Percentiles rank a stretch among this genome's conserved stretches.
phyloP scores from a whole-genome alignment of 2,113 vertebrate genomes.

The Dunckerocampus dactyliophorus region DNA sequence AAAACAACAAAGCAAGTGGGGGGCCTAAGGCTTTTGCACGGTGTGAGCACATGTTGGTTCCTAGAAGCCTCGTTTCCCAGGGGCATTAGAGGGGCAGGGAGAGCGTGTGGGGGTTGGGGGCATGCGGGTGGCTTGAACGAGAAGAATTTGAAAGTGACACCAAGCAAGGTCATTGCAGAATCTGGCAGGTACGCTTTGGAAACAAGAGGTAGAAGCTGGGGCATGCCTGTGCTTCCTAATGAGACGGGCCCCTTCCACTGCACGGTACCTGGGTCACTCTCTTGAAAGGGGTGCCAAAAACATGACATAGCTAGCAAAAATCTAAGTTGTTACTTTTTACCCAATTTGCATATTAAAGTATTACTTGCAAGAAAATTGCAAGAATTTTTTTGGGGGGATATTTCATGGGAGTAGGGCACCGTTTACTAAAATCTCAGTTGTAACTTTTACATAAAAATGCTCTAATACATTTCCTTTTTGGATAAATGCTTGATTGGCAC shows the following conservation, averaged over 20 bases:
- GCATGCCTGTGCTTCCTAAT: constrained; percentile 43
- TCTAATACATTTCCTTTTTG: no score
- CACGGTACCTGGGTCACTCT: no score
- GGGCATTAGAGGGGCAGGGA: constrained; percentile 39
- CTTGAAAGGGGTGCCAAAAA: no score
- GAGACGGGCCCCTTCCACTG: constrained; percentile 31
- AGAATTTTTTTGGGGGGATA: no score
- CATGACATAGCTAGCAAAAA: no score
- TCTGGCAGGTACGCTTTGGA: constrained; percentile 19
- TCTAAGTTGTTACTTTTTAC: no score
- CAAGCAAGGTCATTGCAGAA: constrained; percentile 20
- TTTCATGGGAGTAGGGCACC: constrained; percentile 7
- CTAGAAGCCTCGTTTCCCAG: constrained; percentile 36
- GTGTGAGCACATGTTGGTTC: constrained; percentile 38
- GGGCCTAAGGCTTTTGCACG: neutral
- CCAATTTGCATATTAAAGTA: no score
- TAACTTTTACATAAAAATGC: no score
- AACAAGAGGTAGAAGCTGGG: constrained; percentile 18
- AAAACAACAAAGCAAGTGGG: neutral
- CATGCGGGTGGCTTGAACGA: constrained; percentile 40
- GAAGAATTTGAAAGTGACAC: constrained; percentile 34
- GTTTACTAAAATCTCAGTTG: no score
- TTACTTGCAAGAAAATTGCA: no score
- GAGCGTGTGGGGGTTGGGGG: neutral
- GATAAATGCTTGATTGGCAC: no score